A percentile compares a stretch with the other conserved stretches of the same genome.
Evolutionary conservation across 2,797 vertebrate genomes (phyloP).

Genomic region (Sphaeramia orbicularis): DNA sequence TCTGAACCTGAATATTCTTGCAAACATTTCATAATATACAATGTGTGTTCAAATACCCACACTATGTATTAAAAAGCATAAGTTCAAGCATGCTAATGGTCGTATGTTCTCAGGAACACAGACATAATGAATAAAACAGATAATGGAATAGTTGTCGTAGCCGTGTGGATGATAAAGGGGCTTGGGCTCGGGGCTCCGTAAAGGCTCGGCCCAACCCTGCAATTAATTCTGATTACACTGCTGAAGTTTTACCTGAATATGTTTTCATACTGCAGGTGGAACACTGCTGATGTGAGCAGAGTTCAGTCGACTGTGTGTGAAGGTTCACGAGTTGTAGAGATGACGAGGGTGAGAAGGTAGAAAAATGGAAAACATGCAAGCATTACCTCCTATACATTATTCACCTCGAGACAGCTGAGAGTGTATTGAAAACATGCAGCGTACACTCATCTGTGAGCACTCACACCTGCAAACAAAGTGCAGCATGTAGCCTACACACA

Average conservation of each 20-base stretch:
- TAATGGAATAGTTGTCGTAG: too few relatives aligned
- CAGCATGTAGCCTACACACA: neutral
- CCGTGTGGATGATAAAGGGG: too few relatives aligned
- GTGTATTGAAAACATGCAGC: conserved; percentile 19
- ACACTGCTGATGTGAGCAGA: neutral
- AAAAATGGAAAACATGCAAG: conserved; percentile 9
- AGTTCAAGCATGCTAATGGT: too few relatives aligned
- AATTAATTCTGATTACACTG: neutral
- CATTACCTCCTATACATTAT: conserved; percentile 7
- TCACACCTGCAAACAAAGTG: conserved; percentile 6
- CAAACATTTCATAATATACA: too few relatives aligned
- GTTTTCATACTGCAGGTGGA: conserved; percentile 6
- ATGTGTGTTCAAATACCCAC: too few relatives aligned
- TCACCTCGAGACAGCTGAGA: conserved; percentile 16
- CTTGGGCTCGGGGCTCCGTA: too few relatives aligned
- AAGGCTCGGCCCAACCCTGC: neutral
- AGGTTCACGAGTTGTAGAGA: neutral
- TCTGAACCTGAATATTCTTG: too few relatives aligned
- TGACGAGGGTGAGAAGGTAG: neutral
- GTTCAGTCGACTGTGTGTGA: neutral
- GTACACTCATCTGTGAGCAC: conserved; percentile 5
- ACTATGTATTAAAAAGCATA: too few relatives aligned
- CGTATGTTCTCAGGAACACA: too few relatives aligned
- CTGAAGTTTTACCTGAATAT: neutral
- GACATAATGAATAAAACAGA: too few relatives aligned